Base-by-base conservation (phyloP, 1,140 invertebrate species). In the Drosophila malerkotliana region DNA sequence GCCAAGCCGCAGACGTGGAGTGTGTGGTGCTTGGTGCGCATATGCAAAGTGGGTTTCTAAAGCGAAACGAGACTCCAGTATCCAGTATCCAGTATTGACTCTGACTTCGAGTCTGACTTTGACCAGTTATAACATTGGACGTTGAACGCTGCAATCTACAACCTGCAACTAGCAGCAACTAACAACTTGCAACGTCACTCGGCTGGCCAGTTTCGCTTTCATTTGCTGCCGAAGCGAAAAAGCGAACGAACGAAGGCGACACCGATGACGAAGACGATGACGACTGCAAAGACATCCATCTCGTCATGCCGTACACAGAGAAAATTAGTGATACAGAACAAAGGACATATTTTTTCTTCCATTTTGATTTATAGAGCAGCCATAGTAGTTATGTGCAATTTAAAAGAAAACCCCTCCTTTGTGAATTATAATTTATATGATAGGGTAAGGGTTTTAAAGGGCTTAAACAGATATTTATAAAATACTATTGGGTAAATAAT, bases 31-130 rank as follows among this genome's bases (percentile, higher is more conserved):
- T 14, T 44, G 41, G 78, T 55, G 62, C 14, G 44, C 69, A 53
- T 75, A 87, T 85, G 82, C 83, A 82, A 85, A 85, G 78, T 87
- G 83, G 82, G 82, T 85, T 87, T 85, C 78, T 85, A 88, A 82
- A 87, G 66, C 82, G 71, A 85, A 83, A 76, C 77, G 47, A 44
- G 48, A 56, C 41, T 49, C 67, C n/a, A 57, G 49, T 56, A 18
- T 21, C 41, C 32, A 32, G 32, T 32, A 32, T 48, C 67, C 15
- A 57, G 54, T 55, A 15, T 18, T 30, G 44, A 26, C 58, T 62
- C 24, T 26, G 51, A 56, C 53, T 56, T 47, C 15, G 34, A 10
- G 63, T 26, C 26, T 54, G 77, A 77, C 77, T 77, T 85, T 85
- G 81, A 75, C 81, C 81, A 85, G 81, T 85, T 85, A 87, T 85